Conservation (phyloP, 2,888 invertebrate genomes). For the Agrenia bidenticulata region DNA sequence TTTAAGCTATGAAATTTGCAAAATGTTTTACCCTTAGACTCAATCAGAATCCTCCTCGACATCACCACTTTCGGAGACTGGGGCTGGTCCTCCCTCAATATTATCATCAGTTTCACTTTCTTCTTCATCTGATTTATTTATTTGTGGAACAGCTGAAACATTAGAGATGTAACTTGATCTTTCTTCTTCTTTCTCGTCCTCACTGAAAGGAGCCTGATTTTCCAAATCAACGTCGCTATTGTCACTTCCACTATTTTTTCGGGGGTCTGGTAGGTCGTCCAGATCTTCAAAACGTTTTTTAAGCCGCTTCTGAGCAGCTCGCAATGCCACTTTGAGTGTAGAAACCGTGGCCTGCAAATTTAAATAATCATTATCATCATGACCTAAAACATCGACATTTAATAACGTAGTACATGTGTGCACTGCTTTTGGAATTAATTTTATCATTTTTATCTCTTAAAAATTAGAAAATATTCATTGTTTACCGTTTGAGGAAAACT, state of each 20-base stretch:
- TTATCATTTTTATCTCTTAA: too few relatives aligned
- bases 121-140: not conserved
- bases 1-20: too few relatives aligned
- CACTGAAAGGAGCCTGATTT: not conserved
- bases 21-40: too few relatives aligned
- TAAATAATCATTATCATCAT: not conserved
- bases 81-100: too few relatives aligned
- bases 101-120: not conserved
- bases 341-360: conserved; percentile 5
- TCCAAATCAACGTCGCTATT: not conserved
- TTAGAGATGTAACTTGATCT: not conserved
- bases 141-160: not conserved
- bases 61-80: too few relatives aligned
- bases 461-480: too few relatives aligned
- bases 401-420: not conserved
- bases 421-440: not conserved
- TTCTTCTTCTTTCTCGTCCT: conserved; percentile 11
- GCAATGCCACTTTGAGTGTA: not conserved
- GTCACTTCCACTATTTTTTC: not conserved
- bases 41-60: too few relatives aligned
- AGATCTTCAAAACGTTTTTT: not conserved
- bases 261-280: not conserved
- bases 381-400: not conserved
- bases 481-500: conserved; percentile 10
- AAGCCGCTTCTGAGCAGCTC: not conserved